Evolutionary conservation across 1,140 invertebrate species (phyloP).

Genomic region (Tribolium castaneum): DNA sequence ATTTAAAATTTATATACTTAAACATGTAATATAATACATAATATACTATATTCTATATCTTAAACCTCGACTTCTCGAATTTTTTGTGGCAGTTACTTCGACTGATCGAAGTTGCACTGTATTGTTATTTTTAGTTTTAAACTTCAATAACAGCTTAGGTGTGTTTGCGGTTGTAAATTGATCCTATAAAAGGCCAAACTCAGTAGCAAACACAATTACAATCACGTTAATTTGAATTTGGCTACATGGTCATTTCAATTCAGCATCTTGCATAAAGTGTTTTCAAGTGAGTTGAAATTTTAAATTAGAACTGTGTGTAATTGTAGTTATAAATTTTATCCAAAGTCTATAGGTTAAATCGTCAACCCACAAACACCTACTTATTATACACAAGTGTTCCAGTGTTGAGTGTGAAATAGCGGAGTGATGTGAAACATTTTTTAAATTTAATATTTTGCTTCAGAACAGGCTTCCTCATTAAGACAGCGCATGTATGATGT

Average conservation of each 20-base stretch:
- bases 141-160: too few species aligned
- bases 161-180: too few species aligned
- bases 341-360: not conserved
- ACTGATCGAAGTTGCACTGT: too few species aligned
- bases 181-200: too few species aligned
- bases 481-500: not conserved
- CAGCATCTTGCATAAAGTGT: not conserved
- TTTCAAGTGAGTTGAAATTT: not conserved
- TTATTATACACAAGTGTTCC: not conserved
- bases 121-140: too few species aligned
- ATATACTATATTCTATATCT: too few species aligned
- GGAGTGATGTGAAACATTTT: not conserved
- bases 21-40: too few species aligned
- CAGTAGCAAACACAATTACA: not conserved
- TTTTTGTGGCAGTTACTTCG: too few species aligned
- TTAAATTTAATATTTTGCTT: not conserved
- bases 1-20: too few species aligned
- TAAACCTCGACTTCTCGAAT: too few species aligned
- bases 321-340: not conserved
- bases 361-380: not conserved
- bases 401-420: not conserved
- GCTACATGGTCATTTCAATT: constrained; percentile 16
- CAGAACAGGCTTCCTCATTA: not conserved
- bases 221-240: constrained; percentile 13
- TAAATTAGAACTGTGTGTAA: not conserved